Evolutionary conservation across 2,113 vertebrate genomes (phyloP).

Genomic region (Rhagologus leucostigma): DNA sequence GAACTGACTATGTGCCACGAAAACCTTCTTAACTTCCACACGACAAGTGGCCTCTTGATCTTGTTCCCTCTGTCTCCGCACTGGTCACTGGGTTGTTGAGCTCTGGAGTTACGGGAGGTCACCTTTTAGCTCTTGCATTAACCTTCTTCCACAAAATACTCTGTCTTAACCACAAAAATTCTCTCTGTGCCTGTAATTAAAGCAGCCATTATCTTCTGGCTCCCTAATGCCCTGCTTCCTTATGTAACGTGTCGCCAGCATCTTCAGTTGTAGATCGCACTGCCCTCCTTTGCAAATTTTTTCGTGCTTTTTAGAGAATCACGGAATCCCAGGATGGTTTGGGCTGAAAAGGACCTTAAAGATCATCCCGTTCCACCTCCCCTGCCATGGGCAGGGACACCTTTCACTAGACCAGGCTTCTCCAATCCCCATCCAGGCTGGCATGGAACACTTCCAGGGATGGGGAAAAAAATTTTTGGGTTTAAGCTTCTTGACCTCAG

Average conservation of each 20-base stretch:
- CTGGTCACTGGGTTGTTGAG: background rate
- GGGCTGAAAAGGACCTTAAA: background rate
- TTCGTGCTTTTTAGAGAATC: background rate
- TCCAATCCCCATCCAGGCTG: background rate
- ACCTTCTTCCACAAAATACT: background rate
- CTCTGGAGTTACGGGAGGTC: background rate
- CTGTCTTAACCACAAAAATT: background rate
- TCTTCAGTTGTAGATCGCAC: background rate
- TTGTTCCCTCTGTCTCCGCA: background rate
- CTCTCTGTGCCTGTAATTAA: background rate
- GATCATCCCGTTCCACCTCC: background rate
- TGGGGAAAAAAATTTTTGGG: background rate
- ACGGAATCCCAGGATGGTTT: background rate
- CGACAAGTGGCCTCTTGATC: background rate
- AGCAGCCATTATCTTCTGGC: background rate
- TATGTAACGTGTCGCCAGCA: fast-evolving
- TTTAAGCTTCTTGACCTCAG: background rate
- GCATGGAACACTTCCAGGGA: background rate
- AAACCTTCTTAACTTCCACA: background rate
- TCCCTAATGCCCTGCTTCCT: background rate
- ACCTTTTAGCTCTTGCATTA: background rate
- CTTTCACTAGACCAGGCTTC: background rate
- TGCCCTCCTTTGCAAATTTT: background rate
- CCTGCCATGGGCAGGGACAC: background rate
- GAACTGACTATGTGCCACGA: fast-evolving